A percentile compares a stretch with the other conserved stretches of the same genome.
Evolutionary conservation across 2,888 invertebrate genomes (phyloP).

Genomic region (Dioctria rufipes): DNA sequence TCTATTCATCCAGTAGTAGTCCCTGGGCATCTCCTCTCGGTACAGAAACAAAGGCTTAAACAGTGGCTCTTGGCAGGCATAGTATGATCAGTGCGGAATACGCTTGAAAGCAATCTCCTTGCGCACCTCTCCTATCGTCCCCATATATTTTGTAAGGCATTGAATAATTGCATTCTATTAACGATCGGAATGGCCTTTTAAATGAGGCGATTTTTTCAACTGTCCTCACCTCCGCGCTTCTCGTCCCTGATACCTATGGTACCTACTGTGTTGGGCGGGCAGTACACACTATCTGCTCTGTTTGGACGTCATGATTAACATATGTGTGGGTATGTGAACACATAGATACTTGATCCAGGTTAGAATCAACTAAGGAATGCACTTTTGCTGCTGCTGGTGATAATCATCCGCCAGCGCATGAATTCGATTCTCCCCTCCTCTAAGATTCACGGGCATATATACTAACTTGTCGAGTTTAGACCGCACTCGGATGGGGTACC

Average conservation of each 20-base stretch:
- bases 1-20: not conserved
- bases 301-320: not conserved
- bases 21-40: not conserved
- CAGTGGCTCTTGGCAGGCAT: not conserved
- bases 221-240: conserved; percentile 31
- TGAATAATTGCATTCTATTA: conserved; percentile 58
- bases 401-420: conserved; percentile 22
- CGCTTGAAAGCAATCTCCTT: conserved; percentile 5
- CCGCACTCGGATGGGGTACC: conserved; percentile 35
- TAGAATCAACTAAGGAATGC: not conserved
- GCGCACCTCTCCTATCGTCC: not conserved
- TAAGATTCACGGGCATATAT: too few relatives aligned
- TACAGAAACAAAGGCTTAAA: not conserved
- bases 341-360: not conserved
- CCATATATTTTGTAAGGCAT: conserved; percentile 14
- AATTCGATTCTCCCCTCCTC: not conserved
- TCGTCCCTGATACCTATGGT: not conserved
- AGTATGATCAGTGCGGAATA: not conserved
- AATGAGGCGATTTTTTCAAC: conserved; percentile 55
- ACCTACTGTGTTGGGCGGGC: not conserved
- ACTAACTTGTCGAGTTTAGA: too few relatives aligned
- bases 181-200: conserved; percentile 56
- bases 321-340: not conserved
- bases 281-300: too few relatives aligned
- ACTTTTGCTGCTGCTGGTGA: not conserved